These are phyloP conservation scores for Drosophila nigricruria DNA, from an alignment of 2,888 invertebrate species.

Conservation along the genomic window DNA sequence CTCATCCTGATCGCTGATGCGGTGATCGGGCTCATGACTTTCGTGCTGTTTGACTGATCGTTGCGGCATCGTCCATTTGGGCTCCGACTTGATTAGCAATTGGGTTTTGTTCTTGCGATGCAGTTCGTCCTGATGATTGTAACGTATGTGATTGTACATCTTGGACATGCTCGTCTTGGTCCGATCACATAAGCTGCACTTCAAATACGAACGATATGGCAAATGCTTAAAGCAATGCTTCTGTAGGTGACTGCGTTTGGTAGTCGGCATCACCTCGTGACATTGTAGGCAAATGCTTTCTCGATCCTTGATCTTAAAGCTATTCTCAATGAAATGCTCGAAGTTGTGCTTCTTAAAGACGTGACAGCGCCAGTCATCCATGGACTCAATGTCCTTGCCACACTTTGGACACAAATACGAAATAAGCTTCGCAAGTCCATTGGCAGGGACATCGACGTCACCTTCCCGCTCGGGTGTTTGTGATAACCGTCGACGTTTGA, in stretches of 20 bases:
- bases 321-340: slow-evolving; percentile 73
- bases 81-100: slow-evolving; percentile 63
- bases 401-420: slow-evolving; percentile 79
- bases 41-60: background rate
- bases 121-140: slow-evolving; percentile 68
- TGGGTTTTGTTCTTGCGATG: slow-evolving; percentile 56
- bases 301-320: slow-evolving; percentile 66
- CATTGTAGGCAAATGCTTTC: slow-evolving; percentile 72
- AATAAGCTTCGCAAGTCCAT: slow-evolving; percentile 60
- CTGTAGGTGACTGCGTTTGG: slow-evolving; percentile 66
- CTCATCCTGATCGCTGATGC: slow-evolving; percentile 16
- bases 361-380: slow-evolving; percentile 76
- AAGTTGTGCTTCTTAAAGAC: slow-evolving; percentile 78
- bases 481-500: slow-evolving; percentile 49
- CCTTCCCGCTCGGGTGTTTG: slow-evolving; percentile 27
- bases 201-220: slow-evolving; percentile 80
- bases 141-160: slow-evolving; percentile 78
- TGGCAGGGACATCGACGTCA: slow-evolving; percentile 36
- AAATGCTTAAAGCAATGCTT: slow-evolving; percentile 82
- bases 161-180: slow-evolving; percentile 82
- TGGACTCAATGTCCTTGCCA: slow-evolving; percentile 67
- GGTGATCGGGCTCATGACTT: background rate
- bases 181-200: slow-evolving; percentile 75
- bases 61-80: slow-evolving; percentile 38
- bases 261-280: slow-evolving; percentile 63